Evolutionary conservation across 2,888 invertebrate genomes (phyloP).

Genomic region (Serripes groenlandicus): DNA sequence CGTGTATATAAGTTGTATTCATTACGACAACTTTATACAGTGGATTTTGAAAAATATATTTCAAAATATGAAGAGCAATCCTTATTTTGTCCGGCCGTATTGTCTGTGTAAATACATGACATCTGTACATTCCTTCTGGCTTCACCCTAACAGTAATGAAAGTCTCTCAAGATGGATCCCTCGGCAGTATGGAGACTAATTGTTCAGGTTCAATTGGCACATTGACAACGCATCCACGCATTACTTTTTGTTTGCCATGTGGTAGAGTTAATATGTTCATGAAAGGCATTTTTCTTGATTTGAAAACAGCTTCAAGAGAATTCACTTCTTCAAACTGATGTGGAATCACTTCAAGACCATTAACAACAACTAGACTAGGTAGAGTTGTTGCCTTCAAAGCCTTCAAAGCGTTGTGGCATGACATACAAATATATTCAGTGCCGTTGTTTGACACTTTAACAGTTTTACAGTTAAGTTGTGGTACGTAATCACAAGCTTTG

Average conservation of each 20-base stretch:
- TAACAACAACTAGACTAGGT: conserved; percentile 48
- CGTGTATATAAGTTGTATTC: conserved; percentile 38
- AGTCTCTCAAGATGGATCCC: conserved; percentile 36
- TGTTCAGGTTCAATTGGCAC: conserved; percentile 55
- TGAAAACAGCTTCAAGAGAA: conserved; percentile 50
- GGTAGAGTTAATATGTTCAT: conserved; percentile 56
- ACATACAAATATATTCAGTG: conserved; percentile 25
- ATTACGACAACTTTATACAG: conserved; percentile 46
- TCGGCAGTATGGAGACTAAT: conserved; percentile 41
- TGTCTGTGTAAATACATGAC: conserved; percentile 31
- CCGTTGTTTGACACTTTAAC: background rate
- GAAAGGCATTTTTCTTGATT: conserved; percentile 64
- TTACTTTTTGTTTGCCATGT: conserved; percentile 58
- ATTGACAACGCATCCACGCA: too few relatives aligned
- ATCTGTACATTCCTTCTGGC: conserved; percentile 41
- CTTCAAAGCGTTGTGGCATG: conserved; percentile 11
- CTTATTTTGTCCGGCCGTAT: conserved; percentile 49
- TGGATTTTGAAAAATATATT: conserved; percentile 37
- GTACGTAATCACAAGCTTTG: background rate
- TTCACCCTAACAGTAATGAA: conserved; percentile 45
- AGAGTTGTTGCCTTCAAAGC: conserved; percentile 22
- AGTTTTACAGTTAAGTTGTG: conserved; percentile 5
- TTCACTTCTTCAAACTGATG: conserved; percentile 43
- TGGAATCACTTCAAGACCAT: conserved; percentile 52
- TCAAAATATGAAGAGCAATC: conserved; percentile 44